Evolutionary conservation across 1,140 invertebrate genomes (phyloP).

Genomic region (Dinothrombium tinctorium): DNA sequence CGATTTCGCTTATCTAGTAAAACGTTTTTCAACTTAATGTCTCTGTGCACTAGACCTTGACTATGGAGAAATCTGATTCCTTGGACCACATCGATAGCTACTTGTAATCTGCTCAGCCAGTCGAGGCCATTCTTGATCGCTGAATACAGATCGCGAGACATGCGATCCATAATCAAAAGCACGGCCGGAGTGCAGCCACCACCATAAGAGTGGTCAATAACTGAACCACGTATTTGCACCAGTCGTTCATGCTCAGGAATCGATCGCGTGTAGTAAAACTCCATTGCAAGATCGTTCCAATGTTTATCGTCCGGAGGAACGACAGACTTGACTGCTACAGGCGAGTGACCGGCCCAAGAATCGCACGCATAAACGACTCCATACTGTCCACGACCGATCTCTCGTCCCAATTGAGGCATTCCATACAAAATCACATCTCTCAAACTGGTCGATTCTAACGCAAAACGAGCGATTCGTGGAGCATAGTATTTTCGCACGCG

Average conservation of each 20-base stretch:
- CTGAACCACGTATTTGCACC: conserved; percentile 50
- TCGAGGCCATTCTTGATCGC: conserved; percentile 43
- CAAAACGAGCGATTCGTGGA: conserved; percentile 51
- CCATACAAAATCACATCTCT: conserved; percentile 48
- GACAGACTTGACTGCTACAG: conserved; percentile 69
- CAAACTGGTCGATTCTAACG: conserved; percentile 58
- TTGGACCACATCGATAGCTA: conserved; percentile 57
- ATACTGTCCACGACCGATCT: conserved; percentile 71
- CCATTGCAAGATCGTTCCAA: conserved; percentile 74
- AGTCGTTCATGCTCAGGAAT: conserved; percentile 61
- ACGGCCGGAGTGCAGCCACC: conserved; percentile 42
- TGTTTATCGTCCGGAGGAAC: conserved; percentile 70
- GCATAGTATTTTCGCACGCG: conserved; percentile 45
- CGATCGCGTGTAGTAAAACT: conserved; percentile 63
- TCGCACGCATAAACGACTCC: conserved; percentile 73
- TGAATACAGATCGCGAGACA: conserved; percentile 51
- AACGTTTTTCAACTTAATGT: conserved; percentile 38
- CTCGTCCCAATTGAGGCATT: conserved; percentile 45
- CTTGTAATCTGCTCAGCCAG: conserved; percentile 38
- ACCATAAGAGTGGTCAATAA: conserved; percentile 52
- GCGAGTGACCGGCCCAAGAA: conserved; percentile 39
- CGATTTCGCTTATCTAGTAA: conserved; percentile 42
- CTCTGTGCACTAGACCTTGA: conserved; percentile 54
- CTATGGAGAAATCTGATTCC: conserved; percentile 68
- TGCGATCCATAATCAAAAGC: conserved; percentile 42